Conservation (phyloP, 2,797 vertebrate species). For the Serranus cabrilla region DNA sequence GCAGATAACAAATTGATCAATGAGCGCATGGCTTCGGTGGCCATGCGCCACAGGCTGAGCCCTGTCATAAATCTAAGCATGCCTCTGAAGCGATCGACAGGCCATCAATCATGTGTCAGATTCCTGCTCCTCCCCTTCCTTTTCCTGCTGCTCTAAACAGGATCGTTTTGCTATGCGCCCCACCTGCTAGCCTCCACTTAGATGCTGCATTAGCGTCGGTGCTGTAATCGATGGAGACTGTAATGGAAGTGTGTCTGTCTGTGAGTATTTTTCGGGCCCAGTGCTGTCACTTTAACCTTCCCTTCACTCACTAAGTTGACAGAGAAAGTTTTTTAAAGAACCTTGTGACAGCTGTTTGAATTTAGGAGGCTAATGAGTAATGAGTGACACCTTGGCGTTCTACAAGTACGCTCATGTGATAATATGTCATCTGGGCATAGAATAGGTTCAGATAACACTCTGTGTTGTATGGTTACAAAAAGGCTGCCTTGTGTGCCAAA, state of each 20-base stretch:
- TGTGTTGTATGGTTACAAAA: not conserved
- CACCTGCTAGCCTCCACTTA: slow-evolving; percentile 69
- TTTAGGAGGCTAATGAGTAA: slow-evolving; percentile 34
- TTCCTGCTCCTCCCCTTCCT: slow-evolving; percentile 66
- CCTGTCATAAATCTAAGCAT: slow-evolving; percentile 76
- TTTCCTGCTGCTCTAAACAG: slow-evolving; percentile 42
- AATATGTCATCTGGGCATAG: not conserved
- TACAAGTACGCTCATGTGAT: slow-evolving; percentile 15
- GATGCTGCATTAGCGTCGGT: slow-evolving; percentile 49
- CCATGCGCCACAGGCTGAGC: slow-evolving; percentile 59
- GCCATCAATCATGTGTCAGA: slow-evolving; percentile 78
- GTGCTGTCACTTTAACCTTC: slow-evolving; percentile 69
- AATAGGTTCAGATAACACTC: slow-evolving; percentile 10
- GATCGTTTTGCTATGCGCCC: slow-evolving; percentile 32
- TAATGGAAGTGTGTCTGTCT: slow-evolving; percentile 64
- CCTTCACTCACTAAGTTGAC: slow-evolving; percentile 56
- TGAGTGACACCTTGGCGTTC: slow-evolving; percentile 31
- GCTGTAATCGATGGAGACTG: slow-evolving; percentile 66
- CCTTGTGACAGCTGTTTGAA: slow-evolving; percentile 53
- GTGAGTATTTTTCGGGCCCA: slow-evolving; percentile 49
- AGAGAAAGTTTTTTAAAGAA: slow-evolving; percentile 47
- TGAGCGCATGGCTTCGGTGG: slow-evolving; percentile 60
- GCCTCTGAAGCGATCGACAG: slow-evolving; percentile 81
- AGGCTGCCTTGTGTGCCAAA: not conserved
- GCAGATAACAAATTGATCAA: slow-evolving; percentile 81